Evolutionary conservation across 2,797 vertebrate genomes (phyloP).

Genomic region (Acipenser transmontanus): DNA sequence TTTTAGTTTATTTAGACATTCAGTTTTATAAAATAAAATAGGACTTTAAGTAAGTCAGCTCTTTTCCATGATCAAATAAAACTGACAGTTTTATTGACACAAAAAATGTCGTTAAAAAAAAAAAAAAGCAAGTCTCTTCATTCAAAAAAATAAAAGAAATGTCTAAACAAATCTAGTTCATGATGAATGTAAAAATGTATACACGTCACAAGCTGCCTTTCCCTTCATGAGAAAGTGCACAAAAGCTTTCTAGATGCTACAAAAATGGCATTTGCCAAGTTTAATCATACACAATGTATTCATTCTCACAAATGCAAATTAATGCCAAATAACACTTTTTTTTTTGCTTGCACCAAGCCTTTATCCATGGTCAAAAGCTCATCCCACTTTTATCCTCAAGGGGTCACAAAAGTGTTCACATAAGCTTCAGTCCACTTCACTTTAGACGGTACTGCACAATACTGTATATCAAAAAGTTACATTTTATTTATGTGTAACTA

Average conservation of each 20-base stretch:
- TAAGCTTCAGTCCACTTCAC: conserved; percentile 78
- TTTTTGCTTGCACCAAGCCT: conserved; percentile 57
- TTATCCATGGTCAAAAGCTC: conserved; percentile 71
- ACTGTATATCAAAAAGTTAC: conserved; percentile 48
- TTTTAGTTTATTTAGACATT: conserved; percentile 93
- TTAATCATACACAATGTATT: conserved; percentile 94
- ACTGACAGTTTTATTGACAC: conserved; percentile 66
- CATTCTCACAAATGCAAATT: conserved; percentile 81
- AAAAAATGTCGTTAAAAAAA: conserved; percentile 43
- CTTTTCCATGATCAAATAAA: conserved; percentile 33
- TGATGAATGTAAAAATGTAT: conserved; percentile 71
- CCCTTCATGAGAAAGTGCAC: conserved; percentile 70
- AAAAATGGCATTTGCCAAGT: conserved; percentile 67
- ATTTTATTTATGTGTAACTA: conserved; percentile 26
- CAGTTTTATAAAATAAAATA: conserved; percentile 69
- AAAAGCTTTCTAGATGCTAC: conserved; percentile 76
- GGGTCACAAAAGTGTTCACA: conserved; percentile 76
- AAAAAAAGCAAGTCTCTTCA: not conserved
- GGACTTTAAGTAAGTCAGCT: conserved; percentile 57
- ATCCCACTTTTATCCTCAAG: conserved; percentile 73
- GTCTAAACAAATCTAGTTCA: conserved; percentile 44
- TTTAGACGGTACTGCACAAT: conserved; percentile 57
- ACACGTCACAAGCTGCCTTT: conserved; percentile 56
- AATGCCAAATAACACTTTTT: conserved; percentile 76
- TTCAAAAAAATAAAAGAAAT: too few relatives aligned